A percentile compares a stretch with the other conserved stretches of the same genome.
Conservation (phyloP, 2,888 invertebrate species). For the Tetropium fuscum region DNA sequence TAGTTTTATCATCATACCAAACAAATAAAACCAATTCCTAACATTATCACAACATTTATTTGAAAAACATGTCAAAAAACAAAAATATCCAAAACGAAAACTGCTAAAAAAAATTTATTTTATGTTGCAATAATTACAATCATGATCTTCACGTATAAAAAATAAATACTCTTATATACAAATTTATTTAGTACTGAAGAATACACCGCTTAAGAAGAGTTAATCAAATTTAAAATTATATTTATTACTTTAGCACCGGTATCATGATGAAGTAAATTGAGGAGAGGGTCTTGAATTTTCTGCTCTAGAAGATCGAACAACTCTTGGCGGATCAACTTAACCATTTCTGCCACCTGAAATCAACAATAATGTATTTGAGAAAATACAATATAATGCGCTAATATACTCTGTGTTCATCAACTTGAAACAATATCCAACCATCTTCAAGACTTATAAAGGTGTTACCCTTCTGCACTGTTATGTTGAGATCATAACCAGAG, state of each 20-base stretch:
- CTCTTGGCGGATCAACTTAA: conserved; percentile 82
- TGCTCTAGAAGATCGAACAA: conserved; percentile 82
- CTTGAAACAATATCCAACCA: conserved; percentile 86
- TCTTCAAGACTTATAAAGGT: conserved; percentile 82
- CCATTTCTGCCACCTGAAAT: conserved; percentile 81
- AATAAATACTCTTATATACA: conserved; percentile 24
- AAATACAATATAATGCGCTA: background rate
- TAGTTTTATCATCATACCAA: background rate
- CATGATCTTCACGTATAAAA: conserved; percentile 13
- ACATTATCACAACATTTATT: conserved; percentile 9
- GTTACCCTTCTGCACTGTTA: conserved; percentile 79
- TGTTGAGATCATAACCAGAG: conserved; percentile 78
- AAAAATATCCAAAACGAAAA: background rate
- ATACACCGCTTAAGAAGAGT: conserved; percentile 22
- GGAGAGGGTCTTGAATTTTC: conserved; percentile 85
- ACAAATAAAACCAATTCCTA: background rate
- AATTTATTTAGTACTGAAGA: conserved; percentile 6
- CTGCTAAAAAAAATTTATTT: conserved; percentile 5
- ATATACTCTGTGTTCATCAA: conserved; percentile 78
- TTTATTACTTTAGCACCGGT: conserved; percentile 81
- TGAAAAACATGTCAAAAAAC: conserved; percentile 11
- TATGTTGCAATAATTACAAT: no score
- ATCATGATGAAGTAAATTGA: conserved; percentile 79
- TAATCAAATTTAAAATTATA: conserved; percentile 73
- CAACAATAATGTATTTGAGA: background rate